Percentiles rank a stretch among this genome's conserved stretches.
These are phyloP conservation scores for Macropis europaea DNA, from an alignment of 2,888 invertebrate species.

Conservation along the genomic window DNA sequence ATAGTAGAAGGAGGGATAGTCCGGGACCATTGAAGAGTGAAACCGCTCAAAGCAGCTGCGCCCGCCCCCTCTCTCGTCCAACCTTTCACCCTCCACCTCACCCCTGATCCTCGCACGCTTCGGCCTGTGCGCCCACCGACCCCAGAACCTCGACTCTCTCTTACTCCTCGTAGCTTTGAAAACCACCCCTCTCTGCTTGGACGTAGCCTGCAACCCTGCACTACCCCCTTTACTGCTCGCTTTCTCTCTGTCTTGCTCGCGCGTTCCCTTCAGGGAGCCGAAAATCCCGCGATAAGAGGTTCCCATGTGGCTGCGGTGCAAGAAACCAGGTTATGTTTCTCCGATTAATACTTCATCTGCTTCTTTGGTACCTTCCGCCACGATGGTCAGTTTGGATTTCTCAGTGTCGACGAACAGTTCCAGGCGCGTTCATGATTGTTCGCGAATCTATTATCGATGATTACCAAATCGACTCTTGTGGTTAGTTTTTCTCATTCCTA, in stretches of 20 bases:
- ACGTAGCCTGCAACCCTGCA: conserved; percentile 58
- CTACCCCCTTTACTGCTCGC: conserved; percentile 32
- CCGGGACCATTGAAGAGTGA: conserved; percentile 78
- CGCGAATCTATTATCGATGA: too few relatives aligned
- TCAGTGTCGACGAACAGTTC: conserved; percentile 5
- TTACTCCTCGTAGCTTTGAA: conserved; percentile 67
- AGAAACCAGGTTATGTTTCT: conserved; percentile 53
- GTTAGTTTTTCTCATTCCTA: too few relatives aligned
- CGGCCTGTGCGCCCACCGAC: conserved; percentile 63
- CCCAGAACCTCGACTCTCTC: conserved; percentile 63
- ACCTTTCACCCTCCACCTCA: conserved; percentile 50
- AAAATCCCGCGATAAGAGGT: conserved; percentile 41
- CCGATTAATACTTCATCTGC: conserved; percentile 8
- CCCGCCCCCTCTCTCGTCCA: conserved; percentile 60
- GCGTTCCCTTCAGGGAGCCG: conserved; percentile 30
- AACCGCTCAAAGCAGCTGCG: conserved; percentile 79
- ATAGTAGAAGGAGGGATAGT: conserved; percentile 71
- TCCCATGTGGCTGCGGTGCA: conserved; percentile 28
- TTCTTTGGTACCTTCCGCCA: neutral
- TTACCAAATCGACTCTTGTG: too few relatives aligned
- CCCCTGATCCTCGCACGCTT: conserved; percentile 52
- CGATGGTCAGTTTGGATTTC: conserved; percentile 3
- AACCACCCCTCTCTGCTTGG: conserved; percentile 64
- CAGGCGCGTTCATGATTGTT: too few relatives aligned
- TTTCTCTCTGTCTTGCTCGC: conserved; percentile 28